These are phyloP conservation scores for Plutomurus gul DNA, from an alignment of 1,140 invertebrate species.

Conservation along the genomic window DNA sequence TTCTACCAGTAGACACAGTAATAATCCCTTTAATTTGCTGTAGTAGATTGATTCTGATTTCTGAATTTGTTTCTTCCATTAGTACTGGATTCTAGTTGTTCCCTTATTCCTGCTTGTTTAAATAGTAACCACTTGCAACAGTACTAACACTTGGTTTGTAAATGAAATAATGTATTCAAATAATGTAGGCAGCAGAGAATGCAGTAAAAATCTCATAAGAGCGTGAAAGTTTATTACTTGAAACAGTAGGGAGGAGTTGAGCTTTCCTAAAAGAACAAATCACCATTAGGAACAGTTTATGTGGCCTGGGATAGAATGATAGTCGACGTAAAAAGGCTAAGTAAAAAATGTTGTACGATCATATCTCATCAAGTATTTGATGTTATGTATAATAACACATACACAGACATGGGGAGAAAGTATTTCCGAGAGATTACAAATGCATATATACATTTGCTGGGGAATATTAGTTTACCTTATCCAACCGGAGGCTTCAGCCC, in stretches of 20 bases:
- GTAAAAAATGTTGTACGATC: slow-evolving; percentile 6
- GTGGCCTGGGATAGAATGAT: neutral
- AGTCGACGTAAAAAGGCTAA: neutral
- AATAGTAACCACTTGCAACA: too few relatives aligned
- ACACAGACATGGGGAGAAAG: slow-evolving; percentile 3
- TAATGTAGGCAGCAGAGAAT: too few relatives aligned
- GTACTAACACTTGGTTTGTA: too few relatives aligned
- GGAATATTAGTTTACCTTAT: neutral
- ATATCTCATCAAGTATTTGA: slow-evolving; percentile 1
- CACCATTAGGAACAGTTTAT: slow-evolving; percentile 24
- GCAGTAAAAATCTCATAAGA: too few relatives aligned
- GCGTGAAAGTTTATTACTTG: neutral
- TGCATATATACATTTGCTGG: neutral
- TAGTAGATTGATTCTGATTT: too few relatives aligned
- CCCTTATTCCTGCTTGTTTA: too few relatives aligned
- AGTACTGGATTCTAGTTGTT: too few relatives aligned
- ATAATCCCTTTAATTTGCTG: too few relatives aligned
- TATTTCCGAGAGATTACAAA: slow-evolving; percentile 11
- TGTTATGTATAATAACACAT: slow-evolving; percentile 1
- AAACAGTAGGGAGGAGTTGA: neutral
- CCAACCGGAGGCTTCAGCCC: neutral
- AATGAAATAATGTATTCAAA: too few relatives aligned
- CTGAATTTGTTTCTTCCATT: too few relatives aligned
- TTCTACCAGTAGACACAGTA: too few relatives aligned
- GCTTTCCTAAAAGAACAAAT: slow-evolving; percentile 12